Conservation (phyloP, 1,140 invertebrate species). For the Sycobia sp. region DNA sequence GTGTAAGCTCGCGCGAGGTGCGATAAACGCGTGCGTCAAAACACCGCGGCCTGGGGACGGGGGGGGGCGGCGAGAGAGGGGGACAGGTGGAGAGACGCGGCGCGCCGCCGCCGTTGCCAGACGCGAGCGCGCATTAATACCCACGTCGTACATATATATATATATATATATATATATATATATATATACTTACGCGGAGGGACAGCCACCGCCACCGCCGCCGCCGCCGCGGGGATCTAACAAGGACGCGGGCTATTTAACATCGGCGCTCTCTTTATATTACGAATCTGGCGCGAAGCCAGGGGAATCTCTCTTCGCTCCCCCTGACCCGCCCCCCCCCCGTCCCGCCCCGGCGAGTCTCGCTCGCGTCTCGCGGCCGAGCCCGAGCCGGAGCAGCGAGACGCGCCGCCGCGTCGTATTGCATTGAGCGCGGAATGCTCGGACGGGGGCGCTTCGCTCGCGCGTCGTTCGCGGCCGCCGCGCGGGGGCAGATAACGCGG, state of each 20-base stretch:
- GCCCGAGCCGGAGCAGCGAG: too few relatives aligned
- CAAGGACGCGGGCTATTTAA: too few relatives aligned
- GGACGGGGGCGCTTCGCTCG: not conserved
- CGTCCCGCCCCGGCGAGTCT: not conserved
- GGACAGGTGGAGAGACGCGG: too few relatives aligned
- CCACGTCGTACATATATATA: too few relatives aligned
- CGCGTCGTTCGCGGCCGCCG: too few relatives aligned
- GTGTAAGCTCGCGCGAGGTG: not conserved
- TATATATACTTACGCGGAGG: too few relatives aligned
- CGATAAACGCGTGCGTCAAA: not conserved
- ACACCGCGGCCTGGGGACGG: not conserved
- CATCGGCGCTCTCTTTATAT: too few relatives aligned
- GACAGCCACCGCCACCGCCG: too few relatives aligned
- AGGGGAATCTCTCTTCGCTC: not conserved
- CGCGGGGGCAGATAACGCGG: not conserved
- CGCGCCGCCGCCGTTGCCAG: not conserved
- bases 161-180: too few relatives aligned
- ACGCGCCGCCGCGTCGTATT: too few relatives aligned
- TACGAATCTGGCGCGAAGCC: slow-evolving; percentile 17
- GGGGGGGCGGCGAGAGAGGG: not conserved
- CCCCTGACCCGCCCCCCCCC: not conserved
- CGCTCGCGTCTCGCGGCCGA: not conserved
- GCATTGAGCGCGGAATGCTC: too few relatives aligned
- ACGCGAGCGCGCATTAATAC: slow-evolving; percentile 35
- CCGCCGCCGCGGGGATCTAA: too few relatives aligned